These are phyloP conservation scores for Idris sp. DNA, from an alignment of 1,140 invertebrate species.

Conservation along the genomic window DNA sequence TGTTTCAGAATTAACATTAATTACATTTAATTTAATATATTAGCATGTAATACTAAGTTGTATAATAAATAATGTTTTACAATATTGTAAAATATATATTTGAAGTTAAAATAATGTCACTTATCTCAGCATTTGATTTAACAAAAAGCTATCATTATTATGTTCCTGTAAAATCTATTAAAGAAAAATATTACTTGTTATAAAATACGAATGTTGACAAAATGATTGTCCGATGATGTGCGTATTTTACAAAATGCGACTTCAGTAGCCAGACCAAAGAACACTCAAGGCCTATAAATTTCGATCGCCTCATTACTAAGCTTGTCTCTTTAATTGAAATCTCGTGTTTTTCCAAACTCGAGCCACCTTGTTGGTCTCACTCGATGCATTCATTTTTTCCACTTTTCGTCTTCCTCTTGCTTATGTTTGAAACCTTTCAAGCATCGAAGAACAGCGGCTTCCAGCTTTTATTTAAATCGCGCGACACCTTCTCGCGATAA, in stretches of 20 bases:
- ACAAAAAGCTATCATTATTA: too few relatives aligned
- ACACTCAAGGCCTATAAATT: slow-evolving; percentile 71
- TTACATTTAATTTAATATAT: too few relatives aligned
- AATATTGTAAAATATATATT: too few relatives aligned
- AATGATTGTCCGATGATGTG: slow-evolving; percentile 10
- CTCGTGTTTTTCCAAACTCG: slow-evolving; percentile 75
- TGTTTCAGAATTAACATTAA: too few relatives aligned
- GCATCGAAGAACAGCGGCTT: slow-evolving; percentile 60
- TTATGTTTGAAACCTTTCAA: slow-evolving; percentile 62
- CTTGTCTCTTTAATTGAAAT: slow-evolving; percentile 78
- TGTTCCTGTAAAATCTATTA: too few relatives aligned
- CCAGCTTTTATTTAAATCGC: slow-evolving; percentile 68
- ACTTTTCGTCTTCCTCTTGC: slow-evolving; percentile 41
- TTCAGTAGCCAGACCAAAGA: slow-evolving; percentile 52
- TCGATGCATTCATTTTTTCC: slow-evolving; percentile 58
- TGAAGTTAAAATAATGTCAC: too few relatives aligned
- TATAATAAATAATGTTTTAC: too few relatives aligned
- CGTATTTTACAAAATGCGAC: slow-evolving; percentile 16
- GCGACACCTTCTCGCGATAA: slow-evolving; percentile 67
- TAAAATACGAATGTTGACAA: slow-evolving; percentile 15
- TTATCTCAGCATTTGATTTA: too few relatives aligned
- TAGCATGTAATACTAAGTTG: too few relatives aligned
- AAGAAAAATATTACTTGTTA: neutral
- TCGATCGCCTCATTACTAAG: slow-evolving; percentile 74
- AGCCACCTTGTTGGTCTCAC: slow-evolving; percentile 53